Base-by-base conservation (phyloP, 2,888 invertebrate genomes). In the Podotricha telesiphe region DNA sequence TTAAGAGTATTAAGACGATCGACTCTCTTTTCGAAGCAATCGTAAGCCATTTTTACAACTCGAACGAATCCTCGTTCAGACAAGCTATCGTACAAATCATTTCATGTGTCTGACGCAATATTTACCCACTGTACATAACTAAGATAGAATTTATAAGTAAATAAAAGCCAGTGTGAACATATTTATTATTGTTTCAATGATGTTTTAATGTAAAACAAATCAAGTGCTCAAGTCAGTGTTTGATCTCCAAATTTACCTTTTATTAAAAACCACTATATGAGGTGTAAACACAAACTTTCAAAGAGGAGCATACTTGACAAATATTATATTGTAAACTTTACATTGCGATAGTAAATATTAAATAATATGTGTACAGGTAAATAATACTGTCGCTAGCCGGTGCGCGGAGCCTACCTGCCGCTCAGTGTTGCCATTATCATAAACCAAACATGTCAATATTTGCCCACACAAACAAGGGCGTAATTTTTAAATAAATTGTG, bases 401-500 rank as follows among this genome's bases (percentile, higher is more conserved):
- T 73, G 77, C 72, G 72, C 77, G 78, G 76, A 75, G 83, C 83
- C 80, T 89, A 88, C 89, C 89, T 89, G 89, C 79, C 85, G 83
- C 82, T 85, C 89, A 85, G 87, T 91, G 91, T 90, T 92, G 89
- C 92, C 87, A 93, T 93, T 93, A 93, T 93, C 92, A 90, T 93
- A 92, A 92, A 90, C 91, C 93, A 93, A 93, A 93, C 89, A 93
- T 84, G 89, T 90, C 90, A 93, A 93, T 93, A 93, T 93, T 93
- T 92, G 87, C 86, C 82, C 86, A 87, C 86, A 91, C 91, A 93
- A 93, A 92, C 93, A 93, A 91, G 91, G 91, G 89, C 82, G 92
- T 93, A 93, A 93, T 93, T 93, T 93, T 93, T 93, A 93, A 93
- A 93, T 93, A 93, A 92, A 93, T 93, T 93, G 93, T 93, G 92